Conservation (phyloP, 2,888 invertebrate species). For the Parnassius mnemosyne region DNA sequence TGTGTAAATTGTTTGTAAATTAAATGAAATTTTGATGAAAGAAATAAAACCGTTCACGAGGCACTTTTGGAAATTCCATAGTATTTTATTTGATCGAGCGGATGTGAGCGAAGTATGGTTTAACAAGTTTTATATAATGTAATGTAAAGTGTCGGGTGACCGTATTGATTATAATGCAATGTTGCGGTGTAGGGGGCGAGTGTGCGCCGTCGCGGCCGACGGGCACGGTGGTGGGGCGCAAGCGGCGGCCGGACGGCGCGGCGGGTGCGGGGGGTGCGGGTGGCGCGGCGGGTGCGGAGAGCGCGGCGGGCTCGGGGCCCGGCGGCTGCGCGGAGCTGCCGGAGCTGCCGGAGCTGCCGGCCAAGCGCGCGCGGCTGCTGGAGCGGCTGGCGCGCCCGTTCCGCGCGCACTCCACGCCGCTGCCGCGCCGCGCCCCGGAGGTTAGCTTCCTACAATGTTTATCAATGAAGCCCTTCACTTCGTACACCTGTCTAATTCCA, state of each 20-base stretch:
- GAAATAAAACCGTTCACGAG: too few species aligned
- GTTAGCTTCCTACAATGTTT: conserved; percentile 30
- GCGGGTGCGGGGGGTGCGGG: conserved; percentile 44
- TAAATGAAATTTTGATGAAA: too few species aligned
- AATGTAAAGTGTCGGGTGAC: too few species aligned
- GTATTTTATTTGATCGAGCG: too few species aligned
- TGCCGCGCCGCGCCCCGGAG: conserved; percentile 45
- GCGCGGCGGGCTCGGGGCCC: conserved; percentile 35
- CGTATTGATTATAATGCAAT: too few species aligned
- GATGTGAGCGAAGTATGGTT: too few species aligned
- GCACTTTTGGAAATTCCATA: too few species aligned
- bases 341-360: too few species aligned
- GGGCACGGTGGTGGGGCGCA: conserved; percentile 70
- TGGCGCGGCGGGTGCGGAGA: conserved; percentile 30
- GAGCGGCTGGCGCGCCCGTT: conserved; percentile 52
- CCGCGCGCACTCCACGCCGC: conserved; percentile 35
- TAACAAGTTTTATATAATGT: too few species aligned
- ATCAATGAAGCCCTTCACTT: too few species aligned
- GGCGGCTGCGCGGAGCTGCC: conserved; percentile 46
- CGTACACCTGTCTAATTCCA: too few species aligned
- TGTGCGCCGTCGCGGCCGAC: conserved; percentile 48
- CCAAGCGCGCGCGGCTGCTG: conserved; percentile 40
- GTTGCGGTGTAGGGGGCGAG: conserved; percentile 28
- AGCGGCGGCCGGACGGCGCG: conserved; percentile 58
- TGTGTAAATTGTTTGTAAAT: too few species aligned